Conservation (phyloP, 1,140 invertebrate species). For the Littorina saxatilis region DNA sequence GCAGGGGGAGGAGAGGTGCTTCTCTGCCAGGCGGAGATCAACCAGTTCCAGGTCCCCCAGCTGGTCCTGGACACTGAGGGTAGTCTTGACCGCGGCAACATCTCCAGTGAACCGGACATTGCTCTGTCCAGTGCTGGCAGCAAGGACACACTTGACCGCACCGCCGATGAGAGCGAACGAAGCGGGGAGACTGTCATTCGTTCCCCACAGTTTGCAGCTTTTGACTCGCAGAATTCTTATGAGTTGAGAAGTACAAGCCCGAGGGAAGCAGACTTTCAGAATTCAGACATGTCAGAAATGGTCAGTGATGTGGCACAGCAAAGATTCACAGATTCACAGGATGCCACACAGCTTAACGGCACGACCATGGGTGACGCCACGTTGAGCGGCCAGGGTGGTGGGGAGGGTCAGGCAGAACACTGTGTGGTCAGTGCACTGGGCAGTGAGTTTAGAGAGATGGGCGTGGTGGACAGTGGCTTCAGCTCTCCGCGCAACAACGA, state of each 20-base stretch:
- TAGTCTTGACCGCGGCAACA: background rate
- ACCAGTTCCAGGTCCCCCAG: conserved; percentile 40
- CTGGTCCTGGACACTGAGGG: conserved; percentile 42
- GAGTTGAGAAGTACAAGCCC: no score
- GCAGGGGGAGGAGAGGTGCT: conserved; percentile 31
- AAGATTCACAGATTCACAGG: no score
- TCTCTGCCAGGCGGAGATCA: conserved; percentile 44
- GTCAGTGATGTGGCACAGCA: background rate
- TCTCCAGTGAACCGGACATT: conserved; percentile 35
- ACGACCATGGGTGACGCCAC: background rate
- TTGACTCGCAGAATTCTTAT: no score
- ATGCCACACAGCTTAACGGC: background rate
- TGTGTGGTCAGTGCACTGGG: conserved; percentile 39
- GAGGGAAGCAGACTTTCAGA: no score
- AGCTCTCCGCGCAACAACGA: conserved; percentile 59
- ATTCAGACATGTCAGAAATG: background rate
- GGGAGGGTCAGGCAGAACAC: background rate
- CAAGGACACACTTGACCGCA: conserved; percentile 32
- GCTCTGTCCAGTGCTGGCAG: conserved; percentile 39
- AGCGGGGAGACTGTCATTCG: conserved; percentile 31
- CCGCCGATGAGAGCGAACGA: conserved; percentile 20
- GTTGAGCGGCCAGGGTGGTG: background rate
- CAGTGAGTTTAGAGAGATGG: conserved; percentile 43
- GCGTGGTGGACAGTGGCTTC: conserved; percentile 61
- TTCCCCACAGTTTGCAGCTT: background rate